Percentiles rank a stretch among this genome's conserved stretches.
Conservation (phyloP, 1,140 invertebrate genomes). For the Sycobia sp. region DNA sequence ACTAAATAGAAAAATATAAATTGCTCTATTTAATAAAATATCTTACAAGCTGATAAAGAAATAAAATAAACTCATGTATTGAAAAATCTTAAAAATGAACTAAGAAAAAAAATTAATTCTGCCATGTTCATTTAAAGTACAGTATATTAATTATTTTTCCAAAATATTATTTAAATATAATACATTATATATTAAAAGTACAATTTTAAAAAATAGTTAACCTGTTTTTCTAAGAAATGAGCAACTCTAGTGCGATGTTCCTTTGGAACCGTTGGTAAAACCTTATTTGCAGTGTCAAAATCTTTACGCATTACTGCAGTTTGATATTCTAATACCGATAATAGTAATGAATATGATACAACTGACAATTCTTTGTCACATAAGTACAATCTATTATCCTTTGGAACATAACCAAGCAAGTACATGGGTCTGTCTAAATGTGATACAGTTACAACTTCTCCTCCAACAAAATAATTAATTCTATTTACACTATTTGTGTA, state of each 20-base stretch:
- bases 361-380: conserved; percentile 98
- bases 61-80: too few relatives aligned
- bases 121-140: too few relatives aligned
- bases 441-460: conserved; percentile 97
- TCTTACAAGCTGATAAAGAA: too few relatives aligned
- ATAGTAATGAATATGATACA: conserved; percentile 82
- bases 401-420: conserved; percentile 94
- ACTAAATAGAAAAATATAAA: too few relatives aligned
- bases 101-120: too few relatives aligned
- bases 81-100: too few relatives aligned
- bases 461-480: conserved; percentile 98
- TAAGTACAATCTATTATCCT: conserved; percentile 94
- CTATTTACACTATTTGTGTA: conserved; percentile 98
- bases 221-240: conserved; percentile 98
- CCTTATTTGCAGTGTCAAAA: conserved; percentile 94
- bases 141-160: too few relatives aligned
- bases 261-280: conserved; percentile 92
- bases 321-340: conserved; percentile 98
- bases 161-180: background rate
- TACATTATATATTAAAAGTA: background rate
- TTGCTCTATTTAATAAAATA: too few relatives aligned
- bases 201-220: conserved; percentile 42
- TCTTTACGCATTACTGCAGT: conserved; percentile 98
- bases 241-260: conserved; percentile 96
- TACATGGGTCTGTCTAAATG: conserved; percentile 94